A percentile compares a stretch with the other conserved stretches of the same genome.
Evolutionary conservation across 2,113 vertebrate genomes (phyloP).

Genomic region (Chaetops frenatus): DNA sequence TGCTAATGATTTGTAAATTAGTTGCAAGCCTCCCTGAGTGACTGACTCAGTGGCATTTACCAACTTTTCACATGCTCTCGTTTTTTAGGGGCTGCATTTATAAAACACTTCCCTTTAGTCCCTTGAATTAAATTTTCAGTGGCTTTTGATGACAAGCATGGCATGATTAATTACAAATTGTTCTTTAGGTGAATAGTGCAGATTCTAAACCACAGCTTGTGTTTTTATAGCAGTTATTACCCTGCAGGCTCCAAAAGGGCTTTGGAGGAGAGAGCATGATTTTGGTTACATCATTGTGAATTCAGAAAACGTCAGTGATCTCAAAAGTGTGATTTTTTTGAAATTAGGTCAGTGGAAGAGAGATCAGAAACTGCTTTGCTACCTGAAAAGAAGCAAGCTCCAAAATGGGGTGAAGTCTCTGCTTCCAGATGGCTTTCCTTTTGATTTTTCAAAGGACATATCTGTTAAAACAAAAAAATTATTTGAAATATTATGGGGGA

Average conservation of each 20-base stretch:
- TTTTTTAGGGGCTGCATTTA: neutral
- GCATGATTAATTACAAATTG: slow-evolving; percentile 41
- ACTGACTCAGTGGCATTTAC: slow-evolving; percentile 11
- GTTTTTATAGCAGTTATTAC: slow-evolving; percentile 56
- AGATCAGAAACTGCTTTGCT: slow-evolving; percentile 25
- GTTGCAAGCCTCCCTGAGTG: neutral
- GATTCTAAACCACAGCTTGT: slow-evolving; percentile 42
- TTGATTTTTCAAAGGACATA: neutral
- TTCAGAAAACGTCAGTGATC: slow-evolving; percentile 52
- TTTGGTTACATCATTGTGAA: slow-evolving; percentile 47
- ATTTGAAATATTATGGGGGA: neutral
- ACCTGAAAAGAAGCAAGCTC: slow-evolving; percentile 27
- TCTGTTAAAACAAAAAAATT: neutral
- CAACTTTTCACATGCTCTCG: neutral
- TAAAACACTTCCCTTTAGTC: neutral
- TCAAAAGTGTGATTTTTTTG: slow-evolving; percentile 46
- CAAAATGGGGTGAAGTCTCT: neutral
- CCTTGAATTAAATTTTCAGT: neutral
- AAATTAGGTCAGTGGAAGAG: slow-evolving; percentile 55
- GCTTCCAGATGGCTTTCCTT: neutral
- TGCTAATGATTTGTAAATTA: slow-evolving; percentile 31
- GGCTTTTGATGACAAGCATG: neutral
- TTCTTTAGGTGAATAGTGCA: slow-evolving; percentile 54
- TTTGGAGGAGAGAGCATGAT: slow-evolving; percentile 10
- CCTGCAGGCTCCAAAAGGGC: slow-evolving; percentile 8